These are phyloP conservation scores for Myiotriccus ornatus DNA, from an alignment of 2,797 vertebrate genomes.

Conservation along the genomic window DNA sequence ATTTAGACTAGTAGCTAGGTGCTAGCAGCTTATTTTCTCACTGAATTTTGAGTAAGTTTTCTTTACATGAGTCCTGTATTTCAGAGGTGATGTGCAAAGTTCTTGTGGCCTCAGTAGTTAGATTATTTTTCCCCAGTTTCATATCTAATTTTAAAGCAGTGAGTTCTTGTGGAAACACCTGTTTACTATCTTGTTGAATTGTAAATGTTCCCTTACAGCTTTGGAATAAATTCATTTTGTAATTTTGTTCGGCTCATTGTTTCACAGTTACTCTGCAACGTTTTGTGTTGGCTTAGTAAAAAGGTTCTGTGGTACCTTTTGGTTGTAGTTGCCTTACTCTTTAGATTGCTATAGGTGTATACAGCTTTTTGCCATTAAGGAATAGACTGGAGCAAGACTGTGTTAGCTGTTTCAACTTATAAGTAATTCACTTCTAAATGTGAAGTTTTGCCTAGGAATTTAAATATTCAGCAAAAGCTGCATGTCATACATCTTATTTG, in stretches of 20 bases:
- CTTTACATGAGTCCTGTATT: not conserved
- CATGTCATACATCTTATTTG: not conserved
- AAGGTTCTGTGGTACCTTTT: not conserved
- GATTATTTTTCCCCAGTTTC: not conserved
- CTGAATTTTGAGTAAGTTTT: constrained; percentile 37
- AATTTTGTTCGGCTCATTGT: constrained; percentile 75
- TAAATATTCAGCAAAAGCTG: not conserved
- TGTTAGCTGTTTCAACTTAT: not conserved
- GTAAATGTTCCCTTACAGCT: constrained; percentile 75
- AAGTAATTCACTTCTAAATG: not conserved
- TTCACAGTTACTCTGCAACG: constrained; percentile 38
- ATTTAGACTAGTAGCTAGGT: constrained; percentile 9
- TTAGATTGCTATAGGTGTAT: not conserved
- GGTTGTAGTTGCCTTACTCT: not conserved
- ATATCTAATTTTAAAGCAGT: constrained; percentile 16
- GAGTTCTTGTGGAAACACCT: constrained; percentile 69
- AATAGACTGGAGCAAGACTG: not conserved
- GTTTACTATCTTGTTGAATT: constrained; percentile 69
- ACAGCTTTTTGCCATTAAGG: not conserved
- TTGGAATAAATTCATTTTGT: constrained; percentile 84
- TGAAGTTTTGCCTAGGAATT: not conserved
- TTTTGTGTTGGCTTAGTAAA: not conserved
- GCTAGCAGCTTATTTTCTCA: constrained; percentile 38
- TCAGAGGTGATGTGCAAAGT: constrained; percentile 56
- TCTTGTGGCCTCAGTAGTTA: constrained; percentile 48